phyloP scores from a whole-genome alignment of 2,113 vertebrate species.

The Chiloscyllium plagiosum region DNA sequence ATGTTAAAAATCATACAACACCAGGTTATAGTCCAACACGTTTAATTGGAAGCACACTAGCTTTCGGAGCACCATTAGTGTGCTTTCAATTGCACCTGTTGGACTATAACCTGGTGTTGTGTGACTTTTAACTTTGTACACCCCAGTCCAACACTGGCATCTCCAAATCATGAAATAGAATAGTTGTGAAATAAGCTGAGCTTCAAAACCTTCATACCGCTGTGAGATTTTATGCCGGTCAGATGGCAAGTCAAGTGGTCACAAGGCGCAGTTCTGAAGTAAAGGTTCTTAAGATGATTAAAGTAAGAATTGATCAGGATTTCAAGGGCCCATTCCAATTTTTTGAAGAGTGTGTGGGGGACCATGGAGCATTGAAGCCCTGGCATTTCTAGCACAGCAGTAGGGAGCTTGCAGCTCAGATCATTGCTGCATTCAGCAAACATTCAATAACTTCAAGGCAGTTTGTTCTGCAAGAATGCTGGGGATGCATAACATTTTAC shows the following conservation, averaged over 20 bases:
- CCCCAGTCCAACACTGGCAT: no score
- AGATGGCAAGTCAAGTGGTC: neutral
- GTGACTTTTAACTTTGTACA: no score
- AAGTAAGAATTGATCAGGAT: neutral
- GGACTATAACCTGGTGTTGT: no score
- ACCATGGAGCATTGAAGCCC: neutral
- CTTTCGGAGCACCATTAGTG: no score
- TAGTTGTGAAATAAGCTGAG: no score
- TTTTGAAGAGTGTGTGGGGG: neutral
- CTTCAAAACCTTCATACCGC: neutral
- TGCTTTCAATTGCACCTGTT: no score
- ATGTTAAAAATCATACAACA: neutral
- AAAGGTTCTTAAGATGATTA: neutral
- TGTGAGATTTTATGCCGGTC: neutral
- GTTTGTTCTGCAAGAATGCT: no score
- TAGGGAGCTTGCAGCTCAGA: neutral
- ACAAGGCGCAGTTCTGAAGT: neutral
- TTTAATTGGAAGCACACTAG: no score
- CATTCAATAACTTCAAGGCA: neutral
- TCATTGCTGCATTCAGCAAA: neutral
- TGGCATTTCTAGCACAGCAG: neutral
- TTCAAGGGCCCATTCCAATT: neutral
- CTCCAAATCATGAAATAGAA: no score
- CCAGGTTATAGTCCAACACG: no score
- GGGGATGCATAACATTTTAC: no score